Evolutionary conservation across 2,797 vertebrate species (phyloP), one percentile per base, ranked within the genome.

Genomic region (Scarus forsteni): DNA sequence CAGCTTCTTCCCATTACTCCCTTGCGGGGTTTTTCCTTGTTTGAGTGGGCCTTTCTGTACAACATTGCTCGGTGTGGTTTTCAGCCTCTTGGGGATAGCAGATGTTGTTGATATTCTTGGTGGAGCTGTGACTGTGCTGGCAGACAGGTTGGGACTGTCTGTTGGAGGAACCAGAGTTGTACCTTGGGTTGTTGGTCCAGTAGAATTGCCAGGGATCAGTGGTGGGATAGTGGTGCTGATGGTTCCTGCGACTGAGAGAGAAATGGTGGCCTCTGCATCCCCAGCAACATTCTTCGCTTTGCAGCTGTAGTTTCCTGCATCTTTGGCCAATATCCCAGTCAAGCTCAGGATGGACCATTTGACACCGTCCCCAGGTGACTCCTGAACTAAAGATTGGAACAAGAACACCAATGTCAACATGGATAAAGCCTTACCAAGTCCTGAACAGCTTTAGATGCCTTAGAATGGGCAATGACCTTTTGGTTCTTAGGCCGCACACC

Each of bases 291-390:
- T 99, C 86, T 96, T 99, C 39, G 97, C 98, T 80, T 94, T 97
- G 84, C 98, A 99, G 36, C 91, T 95, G 89, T 98, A 99, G 88
- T 97, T 91, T 10, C 97, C 97, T 1, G 96, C 95, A 0, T 99
- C 97, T 81, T 94, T 96, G 86, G 92, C 89, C 3, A 94, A 85
- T 83, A 99, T 94, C 59, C 94, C 95, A 10, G 95, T 93, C 86
- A 99, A 75, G 81, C 97, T 99, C 83, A 99, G 94, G 76, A 99
- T 96, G 85, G 98, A 99, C 97, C 97, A 99, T 55, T 93, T 93
- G 69, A 96, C 89, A 38, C 98, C 98, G 9, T 98, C 96, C 52
- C 91, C 93, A 39, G 98, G 98, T 72, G 97, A 97, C 81, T 99
- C 97, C 84, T 99, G 96, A 73, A 99, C 98, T 99, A 52, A 51